Evolutionary conservation across 92 coral and sea anemone species (phyloP).

Genomic region (Siderastrea siderea): DNA sequence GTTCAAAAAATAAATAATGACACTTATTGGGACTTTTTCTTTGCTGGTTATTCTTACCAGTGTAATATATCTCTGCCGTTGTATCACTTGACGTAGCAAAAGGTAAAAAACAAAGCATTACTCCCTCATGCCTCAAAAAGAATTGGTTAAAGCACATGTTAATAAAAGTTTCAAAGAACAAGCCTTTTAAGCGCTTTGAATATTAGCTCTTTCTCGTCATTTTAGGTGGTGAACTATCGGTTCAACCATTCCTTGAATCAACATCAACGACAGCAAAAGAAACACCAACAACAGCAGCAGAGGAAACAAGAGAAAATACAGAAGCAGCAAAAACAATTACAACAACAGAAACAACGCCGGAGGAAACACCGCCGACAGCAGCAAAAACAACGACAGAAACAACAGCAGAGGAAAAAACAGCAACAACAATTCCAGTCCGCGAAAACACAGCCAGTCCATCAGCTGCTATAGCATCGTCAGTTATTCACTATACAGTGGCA

Average conservation of each 20-base stretch:
- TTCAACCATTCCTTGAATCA: conserved; percentile 1
- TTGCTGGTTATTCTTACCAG: too few relatives aligned
- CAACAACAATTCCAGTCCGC: not conserved
- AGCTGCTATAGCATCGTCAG: not conserved
- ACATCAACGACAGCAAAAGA: not conserved
- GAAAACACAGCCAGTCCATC: not conserved
- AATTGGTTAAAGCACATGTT: too few relatives aligned
- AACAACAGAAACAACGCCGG: not conserved
- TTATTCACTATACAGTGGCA: not conserved
- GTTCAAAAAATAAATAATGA: too few relatives aligned
- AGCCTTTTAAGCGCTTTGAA: not conserved
- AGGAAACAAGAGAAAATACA: not conserved
- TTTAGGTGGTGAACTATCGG: conserved; percentile 19
- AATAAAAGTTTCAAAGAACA: not conserved
- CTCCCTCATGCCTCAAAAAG: too few relatives aligned
- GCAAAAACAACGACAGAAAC: not conserved
- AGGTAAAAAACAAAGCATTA: too few relatives aligned
- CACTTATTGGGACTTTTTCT: too few relatives aligned
- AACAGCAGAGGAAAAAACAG: not conserved
- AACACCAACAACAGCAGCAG: not conserved
- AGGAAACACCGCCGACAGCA: not conserved
- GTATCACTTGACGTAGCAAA: too few relatives aligned
- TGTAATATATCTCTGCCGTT: too few relatives aligned
- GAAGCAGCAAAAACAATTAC: not conserved
- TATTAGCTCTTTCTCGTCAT: conserved; percentile 26